Evolutionary conservation across 1,140 invertebrate species (phyloP), one percentile per base, ranked within the genome.

Genomic region (Harpegnathos saltator): DNA sequence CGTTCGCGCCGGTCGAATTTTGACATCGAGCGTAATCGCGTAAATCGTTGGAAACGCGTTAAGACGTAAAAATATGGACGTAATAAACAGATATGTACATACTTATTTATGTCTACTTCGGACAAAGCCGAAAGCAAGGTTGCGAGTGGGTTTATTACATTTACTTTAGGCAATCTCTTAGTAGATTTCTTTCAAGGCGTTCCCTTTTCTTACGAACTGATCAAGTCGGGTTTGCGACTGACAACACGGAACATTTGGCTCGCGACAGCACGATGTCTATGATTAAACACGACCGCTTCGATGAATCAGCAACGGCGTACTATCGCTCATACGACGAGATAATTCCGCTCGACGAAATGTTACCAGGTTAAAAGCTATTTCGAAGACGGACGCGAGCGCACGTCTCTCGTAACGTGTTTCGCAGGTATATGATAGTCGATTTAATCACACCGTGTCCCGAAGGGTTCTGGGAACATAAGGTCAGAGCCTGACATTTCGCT

Each of bases 401-500:
- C 12, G 38, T 61, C 29, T 33, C 7, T 44, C 52, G 2, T 29
- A 83, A 65, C 33, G 11, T 73, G 33, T 24, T 29, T 22, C 22
- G 44, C 17, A 24, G 17, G 63, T 82, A 66, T 52, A 87, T 22
- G 62, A 29, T 44, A 86, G 44, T 82, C 89, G 82, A 92, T 87
- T 92, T 91, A 91, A 92, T 92, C 89, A 91, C 91, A 90, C 87
- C 75, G 88, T 24, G 68, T 89, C 88, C 89, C 87, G 73, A 86
- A 90, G 90, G 92, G 83, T 85, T 90, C 56, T 50, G n/a, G 38
- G 29, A 62, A 62, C 88, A 89, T 86, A 93, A 93, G 91, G 92
- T 93, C 91, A 91, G 17, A 54, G 52, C n/a, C 85, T 92, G 91
- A 66, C 92, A 93, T 93, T 93, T 92, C 72, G 68, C 54, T 56